Conservation (phyloP, 2,888 invertebrate species). For the Muscina levida region DNA sequence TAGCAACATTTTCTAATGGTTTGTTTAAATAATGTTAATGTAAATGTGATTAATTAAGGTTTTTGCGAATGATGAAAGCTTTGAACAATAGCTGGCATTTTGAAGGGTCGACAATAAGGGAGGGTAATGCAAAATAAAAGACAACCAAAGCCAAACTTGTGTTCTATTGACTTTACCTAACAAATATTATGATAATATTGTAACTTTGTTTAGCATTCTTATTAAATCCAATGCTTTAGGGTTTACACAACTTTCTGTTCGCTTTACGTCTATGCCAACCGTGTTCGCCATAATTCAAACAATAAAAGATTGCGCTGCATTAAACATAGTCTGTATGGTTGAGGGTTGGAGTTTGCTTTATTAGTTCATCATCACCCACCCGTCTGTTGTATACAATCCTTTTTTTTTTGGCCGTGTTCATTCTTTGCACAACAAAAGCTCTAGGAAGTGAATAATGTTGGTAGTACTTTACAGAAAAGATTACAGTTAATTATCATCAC, state of each 20-base stretch:
- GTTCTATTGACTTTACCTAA: too few relatives aligned
- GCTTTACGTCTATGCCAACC: too few relatives aligned
- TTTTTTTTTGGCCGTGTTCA: background rate
- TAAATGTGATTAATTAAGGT: background rate
- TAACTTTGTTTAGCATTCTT: background rate
- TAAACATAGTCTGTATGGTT: too few relatives aligned
- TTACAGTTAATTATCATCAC: conserved; percentile 26
- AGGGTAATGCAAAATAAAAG: background rate
- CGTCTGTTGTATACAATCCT: too few relatives aligned
- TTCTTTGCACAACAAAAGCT: background rate
- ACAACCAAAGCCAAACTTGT: too few relatives aligned
- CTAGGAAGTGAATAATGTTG: background rate
- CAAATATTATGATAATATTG: too few relatives aligned
- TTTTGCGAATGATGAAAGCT: too few relatives aligned
- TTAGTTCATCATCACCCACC: too few relatives aligned
- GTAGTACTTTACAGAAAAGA: conserved; percentile 1
- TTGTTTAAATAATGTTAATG: background rate
- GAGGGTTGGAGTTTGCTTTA: too few relatives aligned
- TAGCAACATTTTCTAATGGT: conserved; percentile 4
- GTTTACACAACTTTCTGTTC: background rate
- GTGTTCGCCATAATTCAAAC: too few relatives aligned
- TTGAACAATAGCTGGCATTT: too few relatives aligned
- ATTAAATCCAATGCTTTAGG: background rate
- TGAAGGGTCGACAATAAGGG: background rate
- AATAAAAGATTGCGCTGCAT: too few relatives aligned